A percentile compares a stretch with the other conserved stretches of the same genome.
These are phyloP conservation scores for Terebella lapidaria DNA, from an alignment of 2,888 invertebrate species.

Conservation along the genomic window DNA sequence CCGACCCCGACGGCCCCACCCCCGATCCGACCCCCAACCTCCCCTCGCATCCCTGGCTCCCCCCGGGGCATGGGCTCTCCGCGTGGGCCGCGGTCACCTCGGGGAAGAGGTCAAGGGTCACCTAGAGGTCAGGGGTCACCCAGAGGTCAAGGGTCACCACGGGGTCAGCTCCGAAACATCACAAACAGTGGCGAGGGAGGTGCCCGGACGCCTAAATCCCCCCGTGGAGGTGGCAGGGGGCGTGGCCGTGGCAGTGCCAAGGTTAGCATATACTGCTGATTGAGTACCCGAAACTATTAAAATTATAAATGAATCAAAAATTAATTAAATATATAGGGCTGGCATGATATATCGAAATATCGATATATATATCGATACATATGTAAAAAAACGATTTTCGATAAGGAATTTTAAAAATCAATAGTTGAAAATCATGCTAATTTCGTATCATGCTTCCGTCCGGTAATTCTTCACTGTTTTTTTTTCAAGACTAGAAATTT, in stretches of 20 bases:
- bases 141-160: conserved; percentile 20
- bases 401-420: too few species aligned
- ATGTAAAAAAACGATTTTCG: too few species aligned
- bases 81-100: conserved; percentile 1
- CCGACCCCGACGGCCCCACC: neutral
- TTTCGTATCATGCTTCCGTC: too few species aligned
- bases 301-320: too few species aligned
- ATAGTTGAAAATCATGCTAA: too few species aligned
- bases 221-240: neutral
- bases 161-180: conserved; percentile 58
- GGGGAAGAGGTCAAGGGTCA: neutral
- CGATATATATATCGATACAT: too few species aligned
- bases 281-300: too few species aligned
- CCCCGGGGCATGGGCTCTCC: conserved; percentile 1
- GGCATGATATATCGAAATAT: too few species aligned
- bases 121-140: neutral
- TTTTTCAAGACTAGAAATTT: too few species aligned
- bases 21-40: neutral
- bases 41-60: neutral
- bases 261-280: conserved; percentile 2
- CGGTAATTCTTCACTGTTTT: too few species aligned
- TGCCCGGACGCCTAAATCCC: conserved; percentile 11
- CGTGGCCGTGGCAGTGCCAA: conserved; percentile 2
- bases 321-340: too few species aligned
- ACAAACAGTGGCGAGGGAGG: conserved; percentile 53